phyloP scores from a whole-genome alignment of 35 echinoderm and acorn worm genomes.

The Anneissia japonica region DNA sequence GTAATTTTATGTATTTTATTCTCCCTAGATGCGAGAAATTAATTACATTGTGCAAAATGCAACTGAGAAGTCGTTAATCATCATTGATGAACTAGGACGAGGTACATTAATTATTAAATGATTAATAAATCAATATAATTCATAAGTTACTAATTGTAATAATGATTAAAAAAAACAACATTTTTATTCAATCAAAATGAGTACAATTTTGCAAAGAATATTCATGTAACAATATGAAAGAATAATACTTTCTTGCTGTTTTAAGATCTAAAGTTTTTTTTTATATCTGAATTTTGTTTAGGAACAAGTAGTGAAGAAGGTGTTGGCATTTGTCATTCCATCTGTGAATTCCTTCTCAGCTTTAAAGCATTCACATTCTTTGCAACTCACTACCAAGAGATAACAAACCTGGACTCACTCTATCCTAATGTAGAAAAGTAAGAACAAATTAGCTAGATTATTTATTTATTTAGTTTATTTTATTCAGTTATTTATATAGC shows the following conservation, averaged over 20 bases:
- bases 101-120: slow-evolving; percentile 27
- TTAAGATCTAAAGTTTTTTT: no score
- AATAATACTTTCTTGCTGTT: no score
- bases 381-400: slow-evolving; percentile 88
- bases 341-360: slow-evolving; percentile 89
- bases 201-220: no score
- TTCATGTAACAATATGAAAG: no score
- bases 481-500: no score
- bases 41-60: slow-evolving; percentile 95
- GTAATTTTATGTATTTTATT: no score
- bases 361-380: slow-evolving; percentile 91
- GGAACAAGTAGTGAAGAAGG: slow-evolving; percentile 91
- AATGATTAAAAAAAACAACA: no score
- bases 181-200: no score
- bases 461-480: no score
- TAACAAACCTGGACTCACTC: slow-evolving; percentile 75
- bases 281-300: slow-evolving; percentile 1
- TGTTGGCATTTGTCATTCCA: slow-evolving; percentile 82
- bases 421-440: slow-evolving; percentile 99
- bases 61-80: slow-evolving; percentile 69
- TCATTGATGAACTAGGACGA: slow-evolving; percentile 98
- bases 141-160: no score
- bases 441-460: no score
- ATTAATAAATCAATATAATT: no score
- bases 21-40: slow-evolving; percentile 75